phyloP scores from a whole-genome alignment of 2,797 vertebrate species.

The Lindbergichthys nudifrons region DNA sequence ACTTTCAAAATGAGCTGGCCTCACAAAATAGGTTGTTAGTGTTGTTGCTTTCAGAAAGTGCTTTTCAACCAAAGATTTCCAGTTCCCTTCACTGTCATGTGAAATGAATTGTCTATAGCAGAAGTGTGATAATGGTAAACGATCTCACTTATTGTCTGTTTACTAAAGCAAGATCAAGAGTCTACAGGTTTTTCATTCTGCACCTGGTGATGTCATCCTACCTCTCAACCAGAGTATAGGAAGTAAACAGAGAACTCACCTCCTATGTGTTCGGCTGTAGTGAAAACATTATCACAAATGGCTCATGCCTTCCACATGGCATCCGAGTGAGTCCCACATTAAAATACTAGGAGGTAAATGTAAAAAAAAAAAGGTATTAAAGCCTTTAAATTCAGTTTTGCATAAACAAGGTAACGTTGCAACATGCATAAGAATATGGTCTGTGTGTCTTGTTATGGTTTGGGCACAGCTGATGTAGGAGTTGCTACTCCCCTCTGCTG shows the following conservation, averaged over 20 bases:
- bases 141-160: slow-evolving; percentile 4
- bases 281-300: slow-evolving; percentile 8
- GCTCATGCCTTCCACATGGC: background rate
- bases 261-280: background rate
- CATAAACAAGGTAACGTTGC: slow-evolving; percentile 9
- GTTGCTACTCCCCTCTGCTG: slow-evolving; percentile 18
- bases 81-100: background rate
- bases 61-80: background rate
- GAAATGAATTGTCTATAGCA: slow-evolving; percentile 4
- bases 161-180: slow-evolving; percentile 12
- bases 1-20: background rate
- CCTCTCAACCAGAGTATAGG: slow-evolving; percentile 7
- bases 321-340: background rate
- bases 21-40: background rate
- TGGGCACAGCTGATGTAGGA: slow-evolving; percentile 23
- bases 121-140: slow-evolving; percentile 2
- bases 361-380: background rate
- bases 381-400: slow-evolving; percentile 7
- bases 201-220: slow-evolving; percentile 7
- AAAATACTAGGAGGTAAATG: background rate
- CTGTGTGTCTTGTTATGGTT: slow-evolving; percentile 3
- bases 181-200: slow-evolving; percentile 17
- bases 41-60: background rate
- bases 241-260: background rate
- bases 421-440: slow-evolving; percentile 7